Evolutionary conservation across 1,140 invertebrate genomes (phyloP).

Genomic region (Lordiphosa stackelbergi): DNA sequence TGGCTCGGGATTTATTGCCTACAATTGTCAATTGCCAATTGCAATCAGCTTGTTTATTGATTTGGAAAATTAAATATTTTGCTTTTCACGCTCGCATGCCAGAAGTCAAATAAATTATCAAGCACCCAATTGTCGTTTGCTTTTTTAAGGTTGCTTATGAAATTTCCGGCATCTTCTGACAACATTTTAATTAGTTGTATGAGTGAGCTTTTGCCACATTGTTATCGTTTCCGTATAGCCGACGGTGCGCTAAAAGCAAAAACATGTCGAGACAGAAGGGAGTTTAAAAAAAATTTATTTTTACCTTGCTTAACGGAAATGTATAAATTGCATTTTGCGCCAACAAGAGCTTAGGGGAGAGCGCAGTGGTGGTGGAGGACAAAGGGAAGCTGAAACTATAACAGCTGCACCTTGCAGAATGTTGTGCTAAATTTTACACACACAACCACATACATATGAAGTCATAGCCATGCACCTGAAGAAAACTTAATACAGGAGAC

Average conservation of each 20-base stretch:
- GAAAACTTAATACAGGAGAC: slow-evolving; percentile 34
- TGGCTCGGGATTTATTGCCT: slow-evolving; percentile 54
- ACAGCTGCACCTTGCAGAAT: slow-evolving; percentile 53
- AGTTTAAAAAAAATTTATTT: slow-evolving; percentile 44
- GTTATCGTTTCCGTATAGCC: slow-evolving; percentile 36
- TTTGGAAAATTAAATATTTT: slow-evolving; percentile 76
- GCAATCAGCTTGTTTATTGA: slow-evolving; percentile 74
- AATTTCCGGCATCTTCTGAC: slow-evolving; percentile 38
- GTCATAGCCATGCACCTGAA: slow-evolving; percentile 30
- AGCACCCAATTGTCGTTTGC: slow-evolving; percentile 28
- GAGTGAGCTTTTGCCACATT: slow-evolving; percentile 15
- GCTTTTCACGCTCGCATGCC: slow-evolving; percentile 47
- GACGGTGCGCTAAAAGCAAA: slow-evolving; percentile 56
- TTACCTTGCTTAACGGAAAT: slow-evolving; percentile 69
- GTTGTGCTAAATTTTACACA: slow-evolving; percentile 66
- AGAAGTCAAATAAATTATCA: slow-evolving; percentile 59
- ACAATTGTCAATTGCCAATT: slow-evolving; percentile 65
- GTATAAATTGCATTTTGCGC: slow-evolving; percentile 71
- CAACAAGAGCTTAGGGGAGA: slow-evolving; percentile 44
- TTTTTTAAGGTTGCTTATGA: slow-evolving; percentile 15
- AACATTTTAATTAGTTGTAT: slow-evolving; percentile 60
- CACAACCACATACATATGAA: slow-evolving; percentile 4
- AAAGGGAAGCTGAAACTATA: slow-evolving; percentile 30
- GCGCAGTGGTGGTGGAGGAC: not conserved
- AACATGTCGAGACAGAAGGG: slow-evolving; percentile 37